phyloP scores from a whole-genome alignment of 1,140 invertebrate species.

The Lamellibrachia luymesi region DNA sequence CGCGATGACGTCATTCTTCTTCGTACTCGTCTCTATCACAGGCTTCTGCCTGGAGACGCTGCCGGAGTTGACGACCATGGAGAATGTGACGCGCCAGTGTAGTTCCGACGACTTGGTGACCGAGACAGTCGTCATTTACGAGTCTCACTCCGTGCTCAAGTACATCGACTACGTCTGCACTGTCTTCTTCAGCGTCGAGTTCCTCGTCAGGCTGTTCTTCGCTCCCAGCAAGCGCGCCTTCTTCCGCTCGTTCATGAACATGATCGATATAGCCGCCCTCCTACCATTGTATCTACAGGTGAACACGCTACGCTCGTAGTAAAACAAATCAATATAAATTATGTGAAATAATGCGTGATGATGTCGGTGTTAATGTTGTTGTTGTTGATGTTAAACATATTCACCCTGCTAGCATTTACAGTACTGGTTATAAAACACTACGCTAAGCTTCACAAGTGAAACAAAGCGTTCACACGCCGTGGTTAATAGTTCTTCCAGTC shows the following conservation, averaged over 20 bases:
- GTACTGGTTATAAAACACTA: too few species aligned
- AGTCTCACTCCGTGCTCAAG: slow-evolving; percentile 27
- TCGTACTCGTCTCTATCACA: slow-evolving; percentile 31
- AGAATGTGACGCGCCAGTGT: slow-evolving; percentile 11
- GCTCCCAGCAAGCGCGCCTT: slow-evolving; percentile 56
- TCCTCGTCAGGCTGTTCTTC: slow-evolving; percentile 56
- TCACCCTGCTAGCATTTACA: too few species aligned
- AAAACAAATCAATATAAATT: too few species aligned
- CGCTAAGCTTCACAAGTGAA: too few species aligned
- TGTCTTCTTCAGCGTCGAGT: slow-evolving; percentile 58
- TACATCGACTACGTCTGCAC: slow-evolving; percentile 54
- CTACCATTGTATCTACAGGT: slow-evolving; percentile 56
- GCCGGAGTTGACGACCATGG: background rate
- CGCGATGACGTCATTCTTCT: slow-evolving; percentile 31
- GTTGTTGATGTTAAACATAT: too few species aligned
- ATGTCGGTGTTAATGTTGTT: too few species aligned
- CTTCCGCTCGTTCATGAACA: slow-evolving; percentile 55
- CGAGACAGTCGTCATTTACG: background rate
- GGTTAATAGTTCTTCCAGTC: too few species aligned
- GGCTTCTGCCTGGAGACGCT: slow-evolving; percentile 26
- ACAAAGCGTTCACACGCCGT: too few species aligned
- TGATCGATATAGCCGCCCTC: slow-evolving; percentile 59
- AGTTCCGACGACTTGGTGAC: background rate
- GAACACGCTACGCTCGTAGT: background rate
- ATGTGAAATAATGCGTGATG: too few species aligned